Percentiles rank a stretch among this genome's conserved stretches.
Evolutionary conservation across 2,113 vertebrate genomes (phyloP).

Genomic region (Coptodon rendalli): DNA sequence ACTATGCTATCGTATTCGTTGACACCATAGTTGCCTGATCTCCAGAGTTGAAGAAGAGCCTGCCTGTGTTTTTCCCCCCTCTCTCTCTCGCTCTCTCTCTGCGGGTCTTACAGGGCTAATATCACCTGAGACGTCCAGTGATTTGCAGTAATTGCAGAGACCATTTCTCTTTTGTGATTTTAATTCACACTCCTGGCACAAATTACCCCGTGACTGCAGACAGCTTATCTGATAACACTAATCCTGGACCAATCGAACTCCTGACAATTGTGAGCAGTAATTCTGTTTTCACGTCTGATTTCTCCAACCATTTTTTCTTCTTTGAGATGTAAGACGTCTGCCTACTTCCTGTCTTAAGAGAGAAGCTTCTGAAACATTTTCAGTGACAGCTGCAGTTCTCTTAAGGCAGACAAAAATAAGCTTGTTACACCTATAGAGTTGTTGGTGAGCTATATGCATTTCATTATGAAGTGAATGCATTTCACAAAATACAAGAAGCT

Average conservation of each 20-base stretch:
- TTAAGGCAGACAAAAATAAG: background rate
- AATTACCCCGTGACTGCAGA: background rate
- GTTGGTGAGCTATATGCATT: background rate
- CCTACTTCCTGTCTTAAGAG: background rate
- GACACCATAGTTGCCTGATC: background rate
- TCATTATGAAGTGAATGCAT: background rate
- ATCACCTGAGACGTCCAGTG: background rate
- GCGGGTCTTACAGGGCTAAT: background rate
- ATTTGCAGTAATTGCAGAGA: constrained; percentile 17
- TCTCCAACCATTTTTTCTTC: background rate
- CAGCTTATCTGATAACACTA: background rate
- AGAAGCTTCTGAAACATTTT: background rate
- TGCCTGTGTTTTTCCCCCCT: background rate
- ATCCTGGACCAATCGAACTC: constrained; percentile 2
- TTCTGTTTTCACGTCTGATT: background rate
- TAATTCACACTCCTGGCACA: constrained; percentile 14
- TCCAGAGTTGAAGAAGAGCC: background rate
- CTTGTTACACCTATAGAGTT: background rate
- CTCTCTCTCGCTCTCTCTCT: background rate
- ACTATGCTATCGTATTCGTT: background rate
- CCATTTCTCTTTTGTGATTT: background rate
- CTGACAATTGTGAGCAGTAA: background rate
- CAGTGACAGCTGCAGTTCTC: background rate
- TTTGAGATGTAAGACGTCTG: background rate
- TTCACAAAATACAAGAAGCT: background rate